A percentile compares a stretch with the other conserved stretches of the same genome.
Conservation (phyloP, 1,140 invertebrate species). For the Laodelphax striatellus region DNA sequence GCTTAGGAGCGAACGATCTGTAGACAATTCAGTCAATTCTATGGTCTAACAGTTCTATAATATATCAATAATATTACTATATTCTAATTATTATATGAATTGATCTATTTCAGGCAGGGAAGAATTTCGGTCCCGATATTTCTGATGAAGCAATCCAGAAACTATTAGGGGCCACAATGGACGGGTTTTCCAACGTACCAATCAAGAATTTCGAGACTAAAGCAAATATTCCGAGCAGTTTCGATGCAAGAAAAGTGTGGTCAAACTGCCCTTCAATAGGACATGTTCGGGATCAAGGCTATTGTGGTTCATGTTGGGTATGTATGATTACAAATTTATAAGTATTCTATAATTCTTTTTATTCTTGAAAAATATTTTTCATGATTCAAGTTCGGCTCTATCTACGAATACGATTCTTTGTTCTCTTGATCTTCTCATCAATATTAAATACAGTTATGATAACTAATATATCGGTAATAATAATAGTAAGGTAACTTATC, state of each 20-base stretch:
- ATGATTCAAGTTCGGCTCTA: too few species aligned
- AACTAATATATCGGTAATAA: too few species aligned
- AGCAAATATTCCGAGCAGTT: constrained; percentile 49
- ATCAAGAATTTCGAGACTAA: not conserved
- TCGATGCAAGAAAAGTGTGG: constrained; percentile 70
- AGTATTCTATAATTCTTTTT: too few species aligned
- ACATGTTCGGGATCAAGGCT: constrained; percentile 64
- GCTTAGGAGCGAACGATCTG: too few species aligned
- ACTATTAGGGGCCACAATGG: not conserved
- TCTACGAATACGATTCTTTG: too few species aligned
- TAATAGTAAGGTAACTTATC: too few species aligned
- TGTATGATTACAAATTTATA: not conserved
- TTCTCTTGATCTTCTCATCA: too few species aligned
- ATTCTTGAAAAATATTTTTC: too few species aligned
- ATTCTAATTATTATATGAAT: not conserved
- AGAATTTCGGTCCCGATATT: not conserved
- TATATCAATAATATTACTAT: too few species aligned
- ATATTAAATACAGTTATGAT: too few species aligned
- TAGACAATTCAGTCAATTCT: not conserved
- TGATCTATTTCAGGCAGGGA: not conserved
- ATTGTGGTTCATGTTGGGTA: constrained; percentile 60
- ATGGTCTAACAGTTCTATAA: too few species aligned
- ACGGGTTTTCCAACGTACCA: not conserved
- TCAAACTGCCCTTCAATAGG: constrained; percentile 66
- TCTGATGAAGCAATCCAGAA: not conserved